Percentiles rank a stretch among this genome's conserved stretches.
Conservation (phyloP, 2,113 vertebrate species). For the Nesoenas mayeri region DNA sequence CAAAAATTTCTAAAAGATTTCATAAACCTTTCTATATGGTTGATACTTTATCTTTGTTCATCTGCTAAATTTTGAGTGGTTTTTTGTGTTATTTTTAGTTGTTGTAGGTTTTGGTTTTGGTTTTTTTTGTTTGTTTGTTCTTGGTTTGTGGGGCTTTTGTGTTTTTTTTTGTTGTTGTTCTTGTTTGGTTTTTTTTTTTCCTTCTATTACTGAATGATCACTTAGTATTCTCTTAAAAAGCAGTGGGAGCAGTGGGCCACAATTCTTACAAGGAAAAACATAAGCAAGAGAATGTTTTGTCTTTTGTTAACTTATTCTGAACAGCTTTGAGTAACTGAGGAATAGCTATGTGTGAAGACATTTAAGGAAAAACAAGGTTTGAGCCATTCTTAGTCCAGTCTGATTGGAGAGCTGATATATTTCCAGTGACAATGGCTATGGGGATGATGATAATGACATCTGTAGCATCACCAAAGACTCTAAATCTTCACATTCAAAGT, state of each 20-base stretch:
- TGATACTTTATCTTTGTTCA: background rate
- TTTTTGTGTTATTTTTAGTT: too few relatives aligned
- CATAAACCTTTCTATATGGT: background rate
- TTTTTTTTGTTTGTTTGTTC: background rate
- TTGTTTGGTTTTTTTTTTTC: background rate
- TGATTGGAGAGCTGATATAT: conserved; percentile 39
- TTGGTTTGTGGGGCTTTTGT: too few relatives aligned
- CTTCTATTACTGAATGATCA: background rate
- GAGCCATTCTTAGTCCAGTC: background rate
- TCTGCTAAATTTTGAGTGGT: background rate
- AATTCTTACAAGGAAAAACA: background rate
- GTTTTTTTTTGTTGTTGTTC: too few relatives aligned
- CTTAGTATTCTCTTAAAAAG: background rate
- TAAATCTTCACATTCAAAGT: conserved; percentile 56
- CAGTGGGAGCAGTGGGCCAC: background rate
- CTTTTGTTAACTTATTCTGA: background rate
- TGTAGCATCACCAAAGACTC: conserved; percentile 53
- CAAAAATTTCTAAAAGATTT: background rate
- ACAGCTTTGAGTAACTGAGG: background rate
- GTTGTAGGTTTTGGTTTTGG: too few relatives aligned
- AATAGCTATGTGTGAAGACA: background rate
- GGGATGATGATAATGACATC: conserved; percentile 49
- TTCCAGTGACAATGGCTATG: conserved; percentile 10
- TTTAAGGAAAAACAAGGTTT: background rate
- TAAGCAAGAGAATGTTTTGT: background rate